These are phyloP conservation scores for Andrena camellia DNA, from an alignment of 2,888 invertebrate genomes.

Conservation along the genomic window DNA sequence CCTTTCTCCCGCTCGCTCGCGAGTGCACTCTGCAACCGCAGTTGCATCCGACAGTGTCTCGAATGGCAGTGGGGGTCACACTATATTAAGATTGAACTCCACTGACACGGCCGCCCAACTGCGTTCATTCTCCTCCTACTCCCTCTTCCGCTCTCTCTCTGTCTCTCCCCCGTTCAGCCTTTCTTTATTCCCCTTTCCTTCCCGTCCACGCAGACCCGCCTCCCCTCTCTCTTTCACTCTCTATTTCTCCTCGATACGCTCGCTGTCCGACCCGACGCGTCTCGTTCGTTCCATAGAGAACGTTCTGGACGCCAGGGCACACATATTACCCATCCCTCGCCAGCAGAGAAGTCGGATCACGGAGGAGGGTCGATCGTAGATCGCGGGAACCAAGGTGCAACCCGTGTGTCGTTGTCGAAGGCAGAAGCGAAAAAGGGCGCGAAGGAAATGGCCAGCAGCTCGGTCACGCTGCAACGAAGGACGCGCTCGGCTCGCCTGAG, in stretches of 20 bases:
- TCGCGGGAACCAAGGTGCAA: constrained; percentile 13
- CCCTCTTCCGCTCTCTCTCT: constrained; percentile 56
- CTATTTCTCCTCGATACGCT: constrained; percentile 46
- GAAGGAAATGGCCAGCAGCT: constrained; percentile 32
- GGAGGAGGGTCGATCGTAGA: constrained; percentile 46
- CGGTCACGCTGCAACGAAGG: constrained; percentile 38
- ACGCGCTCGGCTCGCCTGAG: constrained; percentile 20
- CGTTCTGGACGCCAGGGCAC: constrained; percentile 16
- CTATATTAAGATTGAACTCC: constrained; percentile 85
- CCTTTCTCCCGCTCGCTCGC: constrained; percentile 38
- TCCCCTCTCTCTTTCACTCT: constrained; percentile 32
- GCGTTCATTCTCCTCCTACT: constrained; percentile 71
- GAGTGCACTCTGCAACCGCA: constrained; percentile 61
- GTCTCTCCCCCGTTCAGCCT: constrained; percentile 22
- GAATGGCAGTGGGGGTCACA: constrained; percentile 84
- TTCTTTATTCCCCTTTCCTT: constrained; percentile 43
- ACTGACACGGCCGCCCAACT: constrained; percentile 81
- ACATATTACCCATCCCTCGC: neutral
- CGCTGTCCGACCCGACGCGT: constrained; percentile 56
- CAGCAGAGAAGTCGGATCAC: constrained; percentile 60
- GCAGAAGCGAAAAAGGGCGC: constrained; percentile 33
- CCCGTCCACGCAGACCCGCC: constrained; percentile 45
- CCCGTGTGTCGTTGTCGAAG: neutral
- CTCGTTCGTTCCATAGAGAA: constrained; percentile 47
- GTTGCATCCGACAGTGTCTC: constrained; percentile 76